Conservation (phyloP, 2,888 invertebrate species). For the Cosmorhoe ocellata region DNA sequence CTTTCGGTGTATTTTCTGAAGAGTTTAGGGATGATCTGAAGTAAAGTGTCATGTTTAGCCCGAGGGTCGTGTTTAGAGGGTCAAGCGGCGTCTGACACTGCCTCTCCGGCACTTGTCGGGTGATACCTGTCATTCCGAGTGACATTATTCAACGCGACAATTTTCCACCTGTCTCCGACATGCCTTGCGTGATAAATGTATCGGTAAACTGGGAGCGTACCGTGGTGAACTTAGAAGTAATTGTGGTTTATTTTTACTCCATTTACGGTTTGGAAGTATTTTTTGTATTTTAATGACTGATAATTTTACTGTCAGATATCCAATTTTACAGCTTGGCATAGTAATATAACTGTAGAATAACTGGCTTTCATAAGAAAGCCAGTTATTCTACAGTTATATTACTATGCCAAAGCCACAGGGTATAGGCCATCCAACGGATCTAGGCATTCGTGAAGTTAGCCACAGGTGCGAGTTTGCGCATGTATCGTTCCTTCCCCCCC, state of each 20-base stretch:
- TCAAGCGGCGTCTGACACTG: constrained; percentile 16
- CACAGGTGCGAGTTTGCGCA: no score
- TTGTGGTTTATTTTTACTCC: neutral
- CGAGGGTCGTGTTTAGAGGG: constrained; percentile 19
- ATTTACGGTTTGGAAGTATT: neutral
- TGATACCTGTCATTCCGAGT: constrained; percentile 22
- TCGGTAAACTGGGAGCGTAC: constrained; percentile 12
- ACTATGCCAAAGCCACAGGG: no score
- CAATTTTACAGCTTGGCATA: no score
- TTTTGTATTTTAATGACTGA: no score
- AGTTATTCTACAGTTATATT: no score
- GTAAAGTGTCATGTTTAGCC: constrained; percentile 22
- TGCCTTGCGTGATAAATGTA: constrained; percentile 19
- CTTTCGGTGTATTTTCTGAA: neutral
- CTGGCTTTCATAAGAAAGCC: no score
- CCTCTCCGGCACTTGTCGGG: constrained; percentile 19
- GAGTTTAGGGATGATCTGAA: constrained; percentile 9
- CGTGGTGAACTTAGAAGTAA: constrained; percentile 1
- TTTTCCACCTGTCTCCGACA: constrained; percentile 69
- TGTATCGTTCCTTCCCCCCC: no score
- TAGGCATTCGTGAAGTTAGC: no score
- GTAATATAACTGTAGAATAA: no score
- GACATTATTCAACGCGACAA: constrained; percentile 69
- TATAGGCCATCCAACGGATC: no score
- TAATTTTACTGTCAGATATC: no score